phyloP scores from a whole-genome alignment of 2,888 invertebrate genomes.

The Epistrophe grossulariae region DNA sequence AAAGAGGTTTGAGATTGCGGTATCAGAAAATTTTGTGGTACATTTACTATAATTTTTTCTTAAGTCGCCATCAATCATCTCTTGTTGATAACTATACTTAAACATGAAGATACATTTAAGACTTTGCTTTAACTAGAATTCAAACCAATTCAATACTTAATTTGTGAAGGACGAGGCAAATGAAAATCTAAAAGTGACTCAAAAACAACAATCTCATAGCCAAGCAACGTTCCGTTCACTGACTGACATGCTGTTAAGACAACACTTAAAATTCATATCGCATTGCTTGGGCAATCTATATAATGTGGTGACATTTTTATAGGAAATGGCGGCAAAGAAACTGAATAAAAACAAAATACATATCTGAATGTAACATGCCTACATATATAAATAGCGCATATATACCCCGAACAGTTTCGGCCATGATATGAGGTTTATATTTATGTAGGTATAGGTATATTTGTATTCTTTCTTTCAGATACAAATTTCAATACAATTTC shows the following conservation, averaged over 20 bases:
- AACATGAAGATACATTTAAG: neutral
- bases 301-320: constrained; percentile 75
- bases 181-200: neutral
- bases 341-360: constrained; percentile 16
- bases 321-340: constrained; percentile 69
- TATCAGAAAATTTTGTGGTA: neutral
- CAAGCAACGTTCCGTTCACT: constrained; percentile 25
- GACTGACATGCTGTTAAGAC: constrained; percentile 58
- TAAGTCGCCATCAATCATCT: neutral
- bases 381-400: constrained; percentile 40
- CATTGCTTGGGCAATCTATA: constrained; percentile 64
- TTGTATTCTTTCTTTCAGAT: constrained; percentile 32
- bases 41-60: neutral
- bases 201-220: constrained; percentile 3
- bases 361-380: constrained; percentile 4
- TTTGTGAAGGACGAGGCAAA: constrained; percentile 25
- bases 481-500: constrained; percentile 1
- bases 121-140: neutral
- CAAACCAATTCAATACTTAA: neutral
- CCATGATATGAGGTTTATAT: constrained; percentile 41
- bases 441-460: neutral
- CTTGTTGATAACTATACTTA: neutral
- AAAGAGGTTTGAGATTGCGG: neutral
- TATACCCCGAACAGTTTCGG: constrained; percentile 28
- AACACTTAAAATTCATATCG: constrained; percentile 74